Conservation (phyloP, 2,888 invertebrate genomes). For the Drosophila meridiana region DNA sequence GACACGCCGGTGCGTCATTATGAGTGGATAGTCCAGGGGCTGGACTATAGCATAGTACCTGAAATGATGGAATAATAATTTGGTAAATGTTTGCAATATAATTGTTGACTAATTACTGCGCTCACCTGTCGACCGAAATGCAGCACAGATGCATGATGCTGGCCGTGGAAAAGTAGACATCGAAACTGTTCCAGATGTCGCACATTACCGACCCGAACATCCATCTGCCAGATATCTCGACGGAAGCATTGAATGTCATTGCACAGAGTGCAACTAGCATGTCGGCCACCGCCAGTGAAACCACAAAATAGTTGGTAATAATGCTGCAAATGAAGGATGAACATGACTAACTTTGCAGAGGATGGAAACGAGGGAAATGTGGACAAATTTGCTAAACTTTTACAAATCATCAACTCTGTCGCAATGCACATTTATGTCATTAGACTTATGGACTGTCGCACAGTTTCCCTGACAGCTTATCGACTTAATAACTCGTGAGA, state of each 20-base stretch:
- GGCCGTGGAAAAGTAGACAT: conserved; percentile 96
- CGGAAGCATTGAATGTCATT: conserved; percentile 96
- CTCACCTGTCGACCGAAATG: conserved; percentile 92
- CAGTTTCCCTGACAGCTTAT: conserved; percentile 21
- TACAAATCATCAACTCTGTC: conserved; percentile 18
- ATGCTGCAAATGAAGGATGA: conserved; percentile 86
- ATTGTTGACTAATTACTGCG: neutral
- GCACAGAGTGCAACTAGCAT: conserved; percentile 96
- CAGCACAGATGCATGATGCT: conserved; percentile 97
- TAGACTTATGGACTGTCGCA: neutral
- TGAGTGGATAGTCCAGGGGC: conserved; percentile 95
- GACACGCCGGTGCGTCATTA: conserved; percentile 93
- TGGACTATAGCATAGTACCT: conserved; percentile 96
- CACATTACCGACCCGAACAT: conserved; percentile 95
- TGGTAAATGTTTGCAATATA: too few species aligned
- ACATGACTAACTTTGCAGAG: conserved; percentile 15
- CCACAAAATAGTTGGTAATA: conserved; percentile 98
- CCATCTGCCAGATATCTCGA: conserved; percentile 94
- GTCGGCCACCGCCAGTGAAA: conserved; percentile 96
- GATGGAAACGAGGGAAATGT: conserved; percentile 8
- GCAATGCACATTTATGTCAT: conserved; percentile 13
- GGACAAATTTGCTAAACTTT: conserved; percentile 20
- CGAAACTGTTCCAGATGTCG: conserved; percentile 97
- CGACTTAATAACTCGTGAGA: conserved; percentile 27
- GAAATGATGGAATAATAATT: conserved; percentile 13